phyloP scores from a whole-genome alignment of 2,888 invertebrate genomes.

The Euplagia quadripunctaria region DNA sequence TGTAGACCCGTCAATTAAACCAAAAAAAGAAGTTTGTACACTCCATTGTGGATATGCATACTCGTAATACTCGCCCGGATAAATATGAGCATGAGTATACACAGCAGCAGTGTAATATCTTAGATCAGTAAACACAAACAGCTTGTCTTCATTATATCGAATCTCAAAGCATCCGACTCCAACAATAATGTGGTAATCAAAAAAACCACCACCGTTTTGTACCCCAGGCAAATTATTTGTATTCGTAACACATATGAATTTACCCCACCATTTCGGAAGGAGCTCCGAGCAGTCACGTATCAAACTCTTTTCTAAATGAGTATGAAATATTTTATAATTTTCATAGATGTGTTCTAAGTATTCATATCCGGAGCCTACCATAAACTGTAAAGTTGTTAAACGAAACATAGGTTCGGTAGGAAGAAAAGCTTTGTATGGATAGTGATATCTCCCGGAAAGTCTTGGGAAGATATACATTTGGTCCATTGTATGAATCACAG shows the following conservation, averaged over 20 bases:
- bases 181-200: conserved; percentile 35
- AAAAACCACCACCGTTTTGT: conserved; percentile 6
- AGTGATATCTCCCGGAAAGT: neutral
- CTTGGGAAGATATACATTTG: conserved; percentile 57
- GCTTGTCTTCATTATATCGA: conserved; percentile 59
- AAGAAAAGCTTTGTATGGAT: neutral
- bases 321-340: conserved; percentile 63
- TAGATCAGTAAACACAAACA: conserved; percentile 27
- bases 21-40: neutral
- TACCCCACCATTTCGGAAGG: conserved; percentile 70
- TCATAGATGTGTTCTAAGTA: conserved; percentile 56
- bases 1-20: neutral
- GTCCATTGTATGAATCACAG: conserved; percentile 59
- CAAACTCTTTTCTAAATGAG: neutral
- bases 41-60: conserved; percentile 10
- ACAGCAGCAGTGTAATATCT: neutral
- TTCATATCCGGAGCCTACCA: conserved; percentile 60
- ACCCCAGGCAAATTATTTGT: conserved; percentile 10
- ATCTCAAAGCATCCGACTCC: conserved; percentile 15
- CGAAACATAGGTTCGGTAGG: neutral
- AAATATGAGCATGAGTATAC: neutral
- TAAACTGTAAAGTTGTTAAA: conserved; percentile 33
- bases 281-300: conserved; percentile 64
- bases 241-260: conserved; percentile 66
- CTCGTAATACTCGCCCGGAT: conserved; percentile 6